Evolutionary conservation across 2,113 vertebrate species (phyloP), one percentile per base, ranked within the genome.

Genomic region (Chaetodon trifascialis): DNA sequence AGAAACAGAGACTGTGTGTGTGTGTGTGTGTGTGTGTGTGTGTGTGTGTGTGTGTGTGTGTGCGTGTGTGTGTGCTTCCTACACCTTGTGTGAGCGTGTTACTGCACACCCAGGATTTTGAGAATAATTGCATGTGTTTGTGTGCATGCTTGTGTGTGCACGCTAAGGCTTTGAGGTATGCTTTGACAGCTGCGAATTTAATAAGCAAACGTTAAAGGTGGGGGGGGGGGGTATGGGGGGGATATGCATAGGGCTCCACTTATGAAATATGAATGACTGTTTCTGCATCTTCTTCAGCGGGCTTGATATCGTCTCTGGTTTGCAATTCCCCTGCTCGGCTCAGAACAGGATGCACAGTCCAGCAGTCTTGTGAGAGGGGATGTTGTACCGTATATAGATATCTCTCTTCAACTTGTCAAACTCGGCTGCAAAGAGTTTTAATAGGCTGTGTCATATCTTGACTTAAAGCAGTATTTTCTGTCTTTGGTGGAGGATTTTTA

Each of bases 181-280:
- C 88, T 91, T 91, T 94, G 92, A 94, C 94, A 93, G 94, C 88
- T 88, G 85, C 38, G 34, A 85, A 90, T 94, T 94, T 93, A 94
- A 94, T 94, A 91, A 88, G 91, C 76, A 87, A 92, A 91, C 72
- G 81, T 89, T 92, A 91, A 91, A 90, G 90, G 85, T 91, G 71
- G 73, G 59, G 60, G 79, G 74, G 44, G 47, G 74, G 63, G 46
- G 12, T n/a, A n/a, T n/a, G 19, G n/a, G 38, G 47, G 58, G 80
- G 73, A 2, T 51, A 38, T 86, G 86, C 77, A 70, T 36, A 66
- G 67, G 83, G 79, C 84, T 87, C 69, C 15, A 54, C 89, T 92
- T 91, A 94, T 94, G 92, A 95, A 94, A 94, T 93, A 94, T 94
- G 89, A 95, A 95, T 95, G 91, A 92, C 76, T 92, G 79, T 85